Conservation (phyloP, 2,888 invertebrate species). For the Antitype chi region DNA sequence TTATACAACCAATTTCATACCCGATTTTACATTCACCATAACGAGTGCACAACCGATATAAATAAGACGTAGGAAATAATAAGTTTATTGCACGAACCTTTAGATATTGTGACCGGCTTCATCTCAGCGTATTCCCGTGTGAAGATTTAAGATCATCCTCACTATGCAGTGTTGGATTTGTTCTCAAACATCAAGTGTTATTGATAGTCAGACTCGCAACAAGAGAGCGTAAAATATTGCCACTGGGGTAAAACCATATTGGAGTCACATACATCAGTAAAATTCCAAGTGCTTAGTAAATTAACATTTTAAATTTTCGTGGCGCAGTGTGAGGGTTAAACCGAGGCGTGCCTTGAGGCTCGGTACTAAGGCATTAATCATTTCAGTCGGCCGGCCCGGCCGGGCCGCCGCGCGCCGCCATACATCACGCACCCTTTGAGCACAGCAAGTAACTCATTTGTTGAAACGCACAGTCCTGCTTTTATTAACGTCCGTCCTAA, state of each 20-base stretch:
- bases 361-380: slow-evolving; percentile 82
- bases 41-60: slow-evolving; percentile 76
- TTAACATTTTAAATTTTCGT: slow-evolving; percentile 76
- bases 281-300: slow-evolving; percentile 74
- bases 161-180: slow-evolving; percentile 11
- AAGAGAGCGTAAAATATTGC: slow-evolving; percentile 65
- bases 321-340: slow-evolving; percentile 66
- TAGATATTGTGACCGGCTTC: slow-evolving; percentile 42
- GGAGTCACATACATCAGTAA: slow-evolving; percentile 72
- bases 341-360: slow-evolving; percentile 73
- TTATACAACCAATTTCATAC: slow-evolving; percentile 74
- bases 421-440: slow-evolving; percentile 85
- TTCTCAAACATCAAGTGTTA: slow-evolving; percentile 24
- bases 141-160: slow-evolving; percentile 73
- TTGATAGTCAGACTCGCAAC: slow-evolving; percentile 43
- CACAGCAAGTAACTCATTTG: slow-evolving; percentile 81
- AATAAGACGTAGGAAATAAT: slow-evolving; percentile 75
- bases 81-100: slow-evolving; percentile 73
- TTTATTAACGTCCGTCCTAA: slow-evolving; percentile 84
- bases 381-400: slow-evolving; percentile 75
- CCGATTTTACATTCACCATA: slow-evolving; percentile 72
- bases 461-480: slow-evolving; percentile 78
- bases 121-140: slow-evolving; percentile 34
- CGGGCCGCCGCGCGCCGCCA: slow-evolving; percentile 71
- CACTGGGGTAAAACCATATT: slow-evolving; percentile 62